phyloP scores from a whole-genome alignment of 35 echinoderm and acorn worm species.

The Heliocidaris tuberculata region DNA sequence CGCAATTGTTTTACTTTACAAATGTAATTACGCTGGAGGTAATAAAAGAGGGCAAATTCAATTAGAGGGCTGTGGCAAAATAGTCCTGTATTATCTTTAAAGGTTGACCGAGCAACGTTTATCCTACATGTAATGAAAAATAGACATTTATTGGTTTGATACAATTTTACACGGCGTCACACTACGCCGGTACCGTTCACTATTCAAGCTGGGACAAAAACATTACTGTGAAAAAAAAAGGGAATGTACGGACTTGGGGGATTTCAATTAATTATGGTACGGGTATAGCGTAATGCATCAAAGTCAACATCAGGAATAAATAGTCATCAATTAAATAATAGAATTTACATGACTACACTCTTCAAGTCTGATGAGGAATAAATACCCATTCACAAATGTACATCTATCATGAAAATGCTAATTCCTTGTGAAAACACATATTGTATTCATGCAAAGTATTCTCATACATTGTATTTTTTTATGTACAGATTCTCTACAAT shows the following conservation, averaged over 20 bases:
- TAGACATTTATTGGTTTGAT: background rate
- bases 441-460: no score
- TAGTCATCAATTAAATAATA: background rate
- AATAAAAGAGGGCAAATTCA: conserved; percentile 50
- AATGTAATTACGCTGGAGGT: conserved; percentile 37
- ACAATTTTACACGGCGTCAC: background rate
- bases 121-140: background rate
- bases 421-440: background rate
- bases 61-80: conserved; percentile 38
- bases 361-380: background rate
- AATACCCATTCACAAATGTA: background rate
- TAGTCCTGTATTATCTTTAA: conserved; percentile 22
- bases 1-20: conserved; percentile 50
- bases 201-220: background rate
- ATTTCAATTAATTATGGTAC: background rate
- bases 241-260: background rate
- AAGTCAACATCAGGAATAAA: background rate
- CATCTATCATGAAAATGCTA: background rate
- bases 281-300: background rate
- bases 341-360: background rate
- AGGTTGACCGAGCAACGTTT: background rate
- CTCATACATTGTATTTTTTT: no score
- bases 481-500: no score
- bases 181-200: background rate
- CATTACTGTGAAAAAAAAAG: background rate